These are phyloP conservation scores for Thymelicus acteon DNA, from an alignment of 2,888 invertebrate genomes.

Conservation along the genomic window DNA sequence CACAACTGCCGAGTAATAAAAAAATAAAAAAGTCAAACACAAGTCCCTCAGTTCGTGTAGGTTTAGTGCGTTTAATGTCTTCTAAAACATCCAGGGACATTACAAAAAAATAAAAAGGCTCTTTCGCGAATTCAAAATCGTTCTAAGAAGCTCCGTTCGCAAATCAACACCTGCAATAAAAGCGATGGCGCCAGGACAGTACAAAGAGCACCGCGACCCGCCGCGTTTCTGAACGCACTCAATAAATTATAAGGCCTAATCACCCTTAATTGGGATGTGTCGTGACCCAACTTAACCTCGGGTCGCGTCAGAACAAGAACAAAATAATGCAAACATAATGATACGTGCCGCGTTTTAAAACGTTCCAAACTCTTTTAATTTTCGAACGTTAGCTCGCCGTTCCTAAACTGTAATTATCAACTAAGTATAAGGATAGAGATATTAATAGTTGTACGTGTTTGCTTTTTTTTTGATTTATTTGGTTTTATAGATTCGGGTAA, in stretches of 20 bases:
- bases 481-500: constrained; percentile 74
- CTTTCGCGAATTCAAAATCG: constrained; percentile 43
- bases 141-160: constrained; percentile 62
- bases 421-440: constrained; percentile 83
- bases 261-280: constrained; percentile 82
- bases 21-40: neutral
- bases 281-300: constrained; percentile 83
- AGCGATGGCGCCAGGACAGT: constrained; percentile 68
- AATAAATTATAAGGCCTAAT: constrained; percentile 82
- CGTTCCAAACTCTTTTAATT: constrained; percentile 74
- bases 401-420: constrained; percentile 78
- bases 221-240: constrained; percentile 71
- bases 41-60: neutral
- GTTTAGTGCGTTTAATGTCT: neutral
- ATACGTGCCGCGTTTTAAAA: constrained; percentile 68
- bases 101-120: constrained; percentile 41
- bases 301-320: constrained; percentile 72
- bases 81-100: neutral
- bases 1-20: no score
- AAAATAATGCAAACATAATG: constrained; percentile 82
- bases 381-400: constrained; percentile 70
- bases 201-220: constrained; percentile 68
- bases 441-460: constrained; percentile 77
- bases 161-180: constrained; percentile 71
- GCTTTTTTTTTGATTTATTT: constrained; percentile 79